phyloP scores from a whole-genome alignment of 1,140 invertebrate genomes.

The Oncopodura yosiiana region DNA sequence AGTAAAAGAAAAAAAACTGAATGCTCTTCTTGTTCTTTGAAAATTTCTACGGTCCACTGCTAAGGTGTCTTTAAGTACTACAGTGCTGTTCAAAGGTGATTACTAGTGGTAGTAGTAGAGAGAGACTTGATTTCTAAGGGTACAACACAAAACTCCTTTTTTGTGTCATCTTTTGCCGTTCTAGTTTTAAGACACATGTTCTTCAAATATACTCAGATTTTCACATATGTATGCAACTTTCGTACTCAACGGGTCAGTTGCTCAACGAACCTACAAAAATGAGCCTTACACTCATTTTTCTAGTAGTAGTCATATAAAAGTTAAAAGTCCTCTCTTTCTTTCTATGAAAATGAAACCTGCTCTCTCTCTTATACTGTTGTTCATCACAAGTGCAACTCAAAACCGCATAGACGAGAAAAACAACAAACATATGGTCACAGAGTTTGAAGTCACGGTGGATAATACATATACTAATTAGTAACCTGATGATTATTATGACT shows the following conservation, averaged over 20 bases:
- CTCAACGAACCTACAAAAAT: not conserved
- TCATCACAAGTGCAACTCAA: not conserved
- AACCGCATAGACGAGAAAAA: conserved; percentile 1
- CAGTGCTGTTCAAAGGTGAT: too few relatives aligned
- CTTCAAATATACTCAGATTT: too few relatives aligned
- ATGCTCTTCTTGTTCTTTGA: too few relatives aligned
- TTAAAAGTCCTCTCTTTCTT: too few relatives aligned
- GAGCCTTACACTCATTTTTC: not conserved
- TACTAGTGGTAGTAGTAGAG: too few relatives aligned
- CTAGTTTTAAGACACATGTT: too few relatives aligned
- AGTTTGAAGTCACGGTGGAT: not conserved
- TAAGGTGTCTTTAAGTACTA: too few relatives aligned
- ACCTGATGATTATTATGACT: not conserved
- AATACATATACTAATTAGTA: conserved; percentile 9
- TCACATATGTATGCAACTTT: not conserved
- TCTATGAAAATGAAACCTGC: not conserved
- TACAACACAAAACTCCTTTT: too few relatives aligned
- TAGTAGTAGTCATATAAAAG: not conserved
- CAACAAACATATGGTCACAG: conserved; percentile 15
- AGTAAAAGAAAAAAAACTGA: too few relatives aligned
- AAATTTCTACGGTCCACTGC: too few relatives aligned
- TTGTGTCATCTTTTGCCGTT: too few relatives aligned
- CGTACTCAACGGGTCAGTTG: not conserved
- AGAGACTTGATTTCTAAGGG: too few relatives aligned
- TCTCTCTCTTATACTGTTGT: not conserved